Base-by-base conservation (phyloP, 2,888 invertebrate species). In the Ischnus inquisitorius region DNA sequence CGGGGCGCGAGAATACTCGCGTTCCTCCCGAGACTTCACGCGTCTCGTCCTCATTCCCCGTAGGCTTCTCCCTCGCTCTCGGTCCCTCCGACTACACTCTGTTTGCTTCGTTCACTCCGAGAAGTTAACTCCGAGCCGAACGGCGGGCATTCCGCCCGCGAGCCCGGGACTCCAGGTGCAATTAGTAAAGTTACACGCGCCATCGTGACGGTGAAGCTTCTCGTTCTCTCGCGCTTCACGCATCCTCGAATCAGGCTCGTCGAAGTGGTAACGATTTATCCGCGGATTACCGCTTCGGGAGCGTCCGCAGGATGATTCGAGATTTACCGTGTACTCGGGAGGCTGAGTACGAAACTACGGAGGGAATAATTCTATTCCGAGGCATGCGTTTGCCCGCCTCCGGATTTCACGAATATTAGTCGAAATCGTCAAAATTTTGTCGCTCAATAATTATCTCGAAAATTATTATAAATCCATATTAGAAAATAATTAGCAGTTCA, bases 181-280 rank as follows among this genome's bases (percentile, higher is more conserved):
- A 87, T 87, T 87, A 87, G 85, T 64, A 84, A 87, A 87, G 86
- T 86, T 87, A 84, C 79, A 25, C 78, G 57, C 43, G 54, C 57
- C 78, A 77, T 69, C 64, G 64, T n/a, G 39, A 8, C 62, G 8
- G 43, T 10, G 46, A 19, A 14, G n/a, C 41, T 16, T 22, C 16
- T 22, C 16, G 39, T 75, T 64, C 75, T 19, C 69, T 14, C 43
- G 34, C 46, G 68, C 46, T 81, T 69, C 81, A 54, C 69, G 79
- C 60, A 68, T 74, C 79, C 74, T 80, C 60, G 67, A 67, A 34
- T 34, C 28, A 46, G 3, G 67, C 74, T 75, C 64, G 57, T 65
- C 81, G 28, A 71, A 71, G 64, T 57, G 76, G 68, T 71, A 62
- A 69, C 80, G 75, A 80, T 80, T 82, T 77, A 82, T 82, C 72